Evolutionary conservation across 2,888 invertebrate species (phyloP), one percentile per base, ranked within the genome.

Genomic region (Eupithecia pulchellata): DNA sequence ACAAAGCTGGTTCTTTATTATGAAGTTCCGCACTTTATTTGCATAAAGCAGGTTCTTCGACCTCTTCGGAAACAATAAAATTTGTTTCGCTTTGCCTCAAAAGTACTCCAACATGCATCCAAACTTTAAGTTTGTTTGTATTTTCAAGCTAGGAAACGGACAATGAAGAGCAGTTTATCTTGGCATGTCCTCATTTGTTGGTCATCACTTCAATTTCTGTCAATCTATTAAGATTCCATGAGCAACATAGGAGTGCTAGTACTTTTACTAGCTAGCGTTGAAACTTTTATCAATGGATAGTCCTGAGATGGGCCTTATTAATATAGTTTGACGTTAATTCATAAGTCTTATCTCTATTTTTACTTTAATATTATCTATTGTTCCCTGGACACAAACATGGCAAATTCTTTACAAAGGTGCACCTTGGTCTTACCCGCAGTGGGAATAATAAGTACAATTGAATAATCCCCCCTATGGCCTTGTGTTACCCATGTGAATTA

Each of bases 381-480:
- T 29, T 27, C 42, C 42, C 39, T 9, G 29, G 8, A 29, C 6
- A 29, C 29, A 27, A 36, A 62, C 62, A 25, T 36, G 62, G 20
- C 25, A 62, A 25, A 36, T 36, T 32, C 60, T 60, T 36, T 34
- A 25, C n/a, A 14, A 20, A 47, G 47, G 47, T 30, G 20, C 20
- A 32, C 36, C 57, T 57, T 34, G 42, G 60, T 68, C 57, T 76
- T 73, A 75, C 14, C 72, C 73, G 72, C 62, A 42, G 72, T 74
- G 69, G n/a, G 2, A 78, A 76, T 25, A 78, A 84, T 81, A 81
- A 81, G 77, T 73, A 82, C 82, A 85, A 86, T 86, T 86, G 86
- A 85, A 86, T 85, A 84, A 86, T 86, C 69, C 71, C 67, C 77
- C 79, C 72, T 58, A 69, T 69, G 82, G 72, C 86, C 85, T 84